Conservation (phyloP, 2,888 invertebrate species). For the Helleia helle region DNA sequence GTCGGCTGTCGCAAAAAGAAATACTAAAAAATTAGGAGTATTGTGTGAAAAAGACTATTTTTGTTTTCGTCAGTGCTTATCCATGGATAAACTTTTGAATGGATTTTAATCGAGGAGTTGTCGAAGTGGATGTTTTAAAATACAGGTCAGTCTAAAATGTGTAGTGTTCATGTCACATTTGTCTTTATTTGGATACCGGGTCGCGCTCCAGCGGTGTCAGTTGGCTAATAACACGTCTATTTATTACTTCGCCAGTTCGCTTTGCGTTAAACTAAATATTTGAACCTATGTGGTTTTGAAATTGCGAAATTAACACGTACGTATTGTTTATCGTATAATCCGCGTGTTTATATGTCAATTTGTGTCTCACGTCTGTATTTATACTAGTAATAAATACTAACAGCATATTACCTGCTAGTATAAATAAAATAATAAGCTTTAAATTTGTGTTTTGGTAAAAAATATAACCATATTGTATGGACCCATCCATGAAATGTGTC, state of each 20-base stretch:
- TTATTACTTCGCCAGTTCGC: constrained; percentile 17
- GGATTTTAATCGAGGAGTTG: constrained; percentile 33
- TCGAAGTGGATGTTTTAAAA: constrained; percentile 30
- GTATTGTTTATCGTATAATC: no score
- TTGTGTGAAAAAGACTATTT: constrained; percentile 55
- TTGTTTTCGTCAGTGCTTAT: constrained; percentile 41
- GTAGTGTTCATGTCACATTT: constrained; percentile 43
- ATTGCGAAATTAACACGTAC: not conserved
- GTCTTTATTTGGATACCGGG: constrained; percentile 62
- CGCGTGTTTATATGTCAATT: no score
- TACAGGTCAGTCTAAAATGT: constrained; percentile 48
- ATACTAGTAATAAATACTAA: no score
- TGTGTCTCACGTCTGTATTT: no score
- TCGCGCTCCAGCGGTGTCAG: constrained; percentile 44
- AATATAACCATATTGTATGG: no score
- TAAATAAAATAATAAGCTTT: no score
- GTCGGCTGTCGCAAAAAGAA: constrained; percentile 53
- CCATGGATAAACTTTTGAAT: constrained; percentile 42
- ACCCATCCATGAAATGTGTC: no score
- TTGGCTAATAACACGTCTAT: constrained; percentile 29
- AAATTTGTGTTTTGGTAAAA: no score
- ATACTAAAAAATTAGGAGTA: constrained; percentile 50
- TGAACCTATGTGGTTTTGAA: constrained; percentile 10
- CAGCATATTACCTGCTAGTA: no score
- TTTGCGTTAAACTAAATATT: constrained; percentile 22